These are phyloP conservation scores for Tetropium fuscum DNA, from an alignment of 2,888 invertebrate species.

Conservation along the genomic window DNA sequence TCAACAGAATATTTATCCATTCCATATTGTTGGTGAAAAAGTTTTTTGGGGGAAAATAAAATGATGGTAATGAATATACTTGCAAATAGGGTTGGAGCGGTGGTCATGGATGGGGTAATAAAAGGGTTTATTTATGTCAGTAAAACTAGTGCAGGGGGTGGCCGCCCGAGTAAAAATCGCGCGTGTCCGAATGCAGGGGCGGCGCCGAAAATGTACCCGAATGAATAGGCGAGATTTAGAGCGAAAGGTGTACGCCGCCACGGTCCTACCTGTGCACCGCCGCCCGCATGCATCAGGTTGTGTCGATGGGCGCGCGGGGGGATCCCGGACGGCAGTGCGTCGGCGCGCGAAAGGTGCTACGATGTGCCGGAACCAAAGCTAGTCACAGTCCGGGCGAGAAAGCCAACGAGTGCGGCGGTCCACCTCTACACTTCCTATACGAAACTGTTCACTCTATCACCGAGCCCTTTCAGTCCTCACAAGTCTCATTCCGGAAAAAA, in stretches of 20 bases:
- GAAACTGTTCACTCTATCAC: conserved; percentile 61
- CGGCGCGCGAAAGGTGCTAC: conserved; percentile 36
- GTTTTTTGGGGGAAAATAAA: too few species aligned
- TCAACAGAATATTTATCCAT: too few species aligned
- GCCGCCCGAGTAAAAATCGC: conserved; percentile 37
- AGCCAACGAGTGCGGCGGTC: conserved; percentile 73
- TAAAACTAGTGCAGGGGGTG: conserved; percentile 24
- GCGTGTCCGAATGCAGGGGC: conserved; percentile 41
- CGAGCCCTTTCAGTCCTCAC: conserved; percentile 49
- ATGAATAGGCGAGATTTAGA: conserved; percentile 17
- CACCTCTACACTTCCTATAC: conserved; percentile 62
- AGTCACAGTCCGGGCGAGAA: conserved; percentile 69
- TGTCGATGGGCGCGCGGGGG: conserved; percentile 55
- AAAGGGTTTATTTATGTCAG: too few species aligned
- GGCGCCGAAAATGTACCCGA: conserved; percentile 32
- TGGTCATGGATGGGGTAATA: too few species aligned
- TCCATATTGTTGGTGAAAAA: too few species aligned
- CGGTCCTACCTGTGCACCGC: conserved; percentile 32
- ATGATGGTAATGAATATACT: too few species aligned
- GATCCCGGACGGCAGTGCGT: conserved; percentile 36
- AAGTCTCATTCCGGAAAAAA: conserved; percentile 13
- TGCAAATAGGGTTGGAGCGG: too few species aligned
- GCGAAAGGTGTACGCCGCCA: conserved; percentile 17
- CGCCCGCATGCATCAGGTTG: conserved; percentile 63
- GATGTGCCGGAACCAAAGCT: conserved; percentile 50